Conservation (phyloP, 2,888 invertebrate species). For the Chrysodeixis includens region DNA sequence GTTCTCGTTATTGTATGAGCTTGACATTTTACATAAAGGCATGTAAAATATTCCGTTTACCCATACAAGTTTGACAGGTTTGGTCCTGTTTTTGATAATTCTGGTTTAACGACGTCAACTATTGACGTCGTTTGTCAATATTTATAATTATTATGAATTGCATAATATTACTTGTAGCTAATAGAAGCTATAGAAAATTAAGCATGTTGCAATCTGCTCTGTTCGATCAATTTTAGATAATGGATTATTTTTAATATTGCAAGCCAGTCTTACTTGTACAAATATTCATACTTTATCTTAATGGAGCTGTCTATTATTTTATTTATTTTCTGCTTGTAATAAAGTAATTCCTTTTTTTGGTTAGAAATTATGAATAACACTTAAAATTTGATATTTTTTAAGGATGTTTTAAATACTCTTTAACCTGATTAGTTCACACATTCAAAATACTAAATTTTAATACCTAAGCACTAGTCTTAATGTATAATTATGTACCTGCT, state of each 20-base stretch:
- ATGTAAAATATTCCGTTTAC: neutral
- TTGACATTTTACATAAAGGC: neutral
- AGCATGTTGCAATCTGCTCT: neutral
- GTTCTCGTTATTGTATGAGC: constrained; percentile 14
- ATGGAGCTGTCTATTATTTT: neutral
- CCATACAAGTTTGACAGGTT: neutral
- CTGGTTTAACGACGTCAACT: neutral
- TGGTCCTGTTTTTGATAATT: neutral
- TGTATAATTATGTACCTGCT: neutral
- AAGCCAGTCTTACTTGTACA: neutral
- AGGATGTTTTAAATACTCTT: too few relatives aligned
- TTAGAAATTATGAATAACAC: too few relatives aligned
- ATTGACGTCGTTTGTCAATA: neutral
- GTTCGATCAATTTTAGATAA: neutral
- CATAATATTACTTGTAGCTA: neutral
- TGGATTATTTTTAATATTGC: neutral
- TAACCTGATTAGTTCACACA: too few relatives aligned
- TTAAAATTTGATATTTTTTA: too few relatives aligned
- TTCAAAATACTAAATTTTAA: too few relatives aligned
- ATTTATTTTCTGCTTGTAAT: neutral
- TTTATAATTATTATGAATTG: neutral
- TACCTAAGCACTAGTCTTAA: too few relatives aligned
- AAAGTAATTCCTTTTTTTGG: too few relatives aligned
- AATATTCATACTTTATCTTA: neutral
- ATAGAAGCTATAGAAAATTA: too few relatives aligned